These are phyloP conservation scores for Theocolax elegans DNA, from an alignment of 1,140 invertebrate genomes.

Conservation along the genomic window DNA sequence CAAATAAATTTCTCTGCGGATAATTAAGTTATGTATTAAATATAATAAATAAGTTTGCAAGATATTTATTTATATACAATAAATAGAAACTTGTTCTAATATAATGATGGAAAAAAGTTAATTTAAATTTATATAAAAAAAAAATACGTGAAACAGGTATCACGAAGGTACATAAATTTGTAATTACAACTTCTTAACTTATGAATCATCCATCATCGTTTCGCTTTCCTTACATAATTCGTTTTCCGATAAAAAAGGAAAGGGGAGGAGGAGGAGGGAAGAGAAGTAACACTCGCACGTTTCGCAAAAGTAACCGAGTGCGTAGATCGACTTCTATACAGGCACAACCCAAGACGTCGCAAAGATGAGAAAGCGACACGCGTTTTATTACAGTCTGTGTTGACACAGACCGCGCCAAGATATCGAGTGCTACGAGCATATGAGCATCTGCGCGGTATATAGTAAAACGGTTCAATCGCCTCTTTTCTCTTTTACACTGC, in stretches of 20 bases:
- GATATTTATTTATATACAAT: too few species aligned
- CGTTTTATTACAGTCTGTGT: conserved; percentile 59
- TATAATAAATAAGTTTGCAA: too few species aligned
- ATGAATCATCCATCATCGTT: too few species aligned
- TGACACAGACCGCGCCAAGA: conserved; percentile 54
- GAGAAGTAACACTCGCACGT: background rate
- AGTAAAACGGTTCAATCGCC: background rate
- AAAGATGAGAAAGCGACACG: conserved; percentile 44
- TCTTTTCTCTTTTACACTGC: background rate
- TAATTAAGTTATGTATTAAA: too few species aligned
- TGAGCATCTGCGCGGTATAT: conserved; percentile 20
- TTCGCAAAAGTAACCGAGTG: background rate
- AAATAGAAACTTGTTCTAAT: too few species aligned
- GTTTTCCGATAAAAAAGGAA: background rate
- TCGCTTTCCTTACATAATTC: too few species aligned
- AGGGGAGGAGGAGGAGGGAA: background rate
- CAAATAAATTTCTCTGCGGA: too few species aligned
- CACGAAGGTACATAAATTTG: too few species aligned
- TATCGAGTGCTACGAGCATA: conserved; percentile 54
- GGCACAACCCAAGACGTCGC: background rate
- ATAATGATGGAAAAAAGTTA: too few species aligned
- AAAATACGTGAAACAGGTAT: too few species aligned
- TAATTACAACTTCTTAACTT: too few species aligned
- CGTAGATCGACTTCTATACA: background rate
- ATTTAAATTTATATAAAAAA: too few species aligned